Evolutionary conservation across 2,888 invertebrate species (phyloP), one percentile per base, ranked within the genome.

Genomic region (Priocnemis perturbator): DNA sequence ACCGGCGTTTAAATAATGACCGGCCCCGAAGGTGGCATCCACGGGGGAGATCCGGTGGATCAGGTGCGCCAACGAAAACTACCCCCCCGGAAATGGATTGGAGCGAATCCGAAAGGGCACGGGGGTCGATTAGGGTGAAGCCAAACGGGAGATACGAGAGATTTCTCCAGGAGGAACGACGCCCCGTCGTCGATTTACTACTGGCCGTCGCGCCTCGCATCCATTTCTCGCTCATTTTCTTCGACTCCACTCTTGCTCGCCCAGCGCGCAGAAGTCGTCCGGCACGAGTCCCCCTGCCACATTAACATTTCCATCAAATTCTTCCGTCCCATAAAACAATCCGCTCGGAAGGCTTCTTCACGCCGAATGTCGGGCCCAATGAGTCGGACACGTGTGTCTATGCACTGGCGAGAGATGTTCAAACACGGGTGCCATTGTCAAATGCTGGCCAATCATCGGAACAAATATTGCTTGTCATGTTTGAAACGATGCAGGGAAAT

Each of bases 281-380:
- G 26, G 59, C 20, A 17, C 47, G 30, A 48, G 45, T 60, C 21
- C 45, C 19, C 58, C 48, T n/a, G 62, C 58, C 50, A 14, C 74
- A 81, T 85, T 83, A 83, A 84, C 78, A 79, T 85, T 83, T 83
- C 78, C 79, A 82, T 82, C 77, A 81, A 83, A 81, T 82, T 81
- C 77, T 81, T 80, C 81, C 79, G 72, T 77, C 62, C 77, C 82
- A 82, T 83, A 78, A 80, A 82, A 71, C 78, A 81, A 75, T 75
- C 78, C 71, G 68, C 71, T 73, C 73, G 69, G 74, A 64, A 26
- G 26, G 26, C 62, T 71, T 75, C 77, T 76, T 59, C 48, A 63
- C 56, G 50, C 15, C 50, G 50, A 17, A 17, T 14, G 50, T 50
- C 17, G 7, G 17, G n/a, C 11, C 9, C 17, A 50, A 50, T 17